A percentile compares a stretch with the other conserved stretches of the same genome.
phyloP scores from a whole-genome alignment of 2,888 invertebrate genomes.

The Diarsia mendica region DNA sequence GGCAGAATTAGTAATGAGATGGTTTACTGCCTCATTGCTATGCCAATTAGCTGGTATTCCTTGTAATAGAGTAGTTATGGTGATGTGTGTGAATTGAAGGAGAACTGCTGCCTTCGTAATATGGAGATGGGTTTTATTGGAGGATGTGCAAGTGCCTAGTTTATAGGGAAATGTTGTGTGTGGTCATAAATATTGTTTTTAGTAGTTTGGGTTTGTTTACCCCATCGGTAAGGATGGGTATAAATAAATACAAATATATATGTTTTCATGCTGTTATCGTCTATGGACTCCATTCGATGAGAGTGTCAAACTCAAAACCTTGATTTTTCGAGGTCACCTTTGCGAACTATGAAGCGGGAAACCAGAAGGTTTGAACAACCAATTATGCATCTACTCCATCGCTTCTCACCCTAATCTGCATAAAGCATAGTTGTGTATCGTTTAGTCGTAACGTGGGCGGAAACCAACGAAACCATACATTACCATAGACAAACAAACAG shows the following conservation, averaged over 20 bases:
- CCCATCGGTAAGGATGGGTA: background rate
- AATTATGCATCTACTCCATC: background rate
- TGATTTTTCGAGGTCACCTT: background rate
- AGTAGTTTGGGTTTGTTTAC: constrained; percentile 18
- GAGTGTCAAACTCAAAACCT: background rate
- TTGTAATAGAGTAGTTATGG: constrained; percentile 39
- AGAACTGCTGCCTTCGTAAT: constrained; percentile 28
- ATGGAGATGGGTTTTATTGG: constrained; percentile 48
- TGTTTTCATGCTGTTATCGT: background rate
- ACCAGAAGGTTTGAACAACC: background rate
- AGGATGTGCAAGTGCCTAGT: constrained; percentile 2
- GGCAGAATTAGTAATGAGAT: constrained; percentile 53
- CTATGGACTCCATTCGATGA: background rate
- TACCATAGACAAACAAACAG: constrained; percentile 58
- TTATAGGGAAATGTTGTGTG: constrained; percentile 30
- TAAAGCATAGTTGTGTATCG: constrained; percentile 28
- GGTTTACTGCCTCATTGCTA: constrained; percentile 43
- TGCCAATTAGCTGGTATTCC: constrained; percentile 63
- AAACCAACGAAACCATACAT: constrained; percentile 30
- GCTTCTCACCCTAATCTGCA: constrained; percentile 30
- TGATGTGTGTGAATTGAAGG: constrained; percentile 28
- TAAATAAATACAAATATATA: background rate
- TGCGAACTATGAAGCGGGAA: no score
- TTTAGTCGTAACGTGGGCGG: constrained; percentile 40
- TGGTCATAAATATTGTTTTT: constrained; percentile 43